phyloP scores from a whole-genome alignment of 2,888 invertebrate species.

The Branchellion lobata region DNA sequence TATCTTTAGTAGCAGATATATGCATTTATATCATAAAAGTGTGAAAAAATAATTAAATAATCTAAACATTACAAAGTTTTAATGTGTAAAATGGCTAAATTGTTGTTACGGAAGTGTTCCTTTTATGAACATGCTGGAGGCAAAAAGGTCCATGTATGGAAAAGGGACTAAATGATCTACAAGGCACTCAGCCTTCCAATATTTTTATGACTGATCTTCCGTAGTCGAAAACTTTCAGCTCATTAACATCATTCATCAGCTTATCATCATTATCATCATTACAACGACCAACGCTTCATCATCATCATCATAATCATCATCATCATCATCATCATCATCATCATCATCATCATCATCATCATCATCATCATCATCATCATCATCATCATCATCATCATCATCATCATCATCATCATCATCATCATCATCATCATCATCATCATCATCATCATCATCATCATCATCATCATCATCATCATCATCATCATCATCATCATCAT shows the following conservation, averaged over 20 bases:
- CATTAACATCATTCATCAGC: background rate
- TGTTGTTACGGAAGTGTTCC: background rate
- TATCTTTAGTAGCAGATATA: too few species aligned
- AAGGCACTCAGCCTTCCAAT: too few species aligned
- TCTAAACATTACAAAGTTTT: too few species aligned
- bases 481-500: constrained; percentile 39
- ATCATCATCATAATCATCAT: background rate
- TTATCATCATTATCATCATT: background rate
- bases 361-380: constrained; percentile 31
- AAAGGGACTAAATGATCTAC: too few species aligned
- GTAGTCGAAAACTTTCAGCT: background rate
- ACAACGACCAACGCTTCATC: background rate
- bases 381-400: constrained; percentile 17
- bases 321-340: constrained; percentile 36
- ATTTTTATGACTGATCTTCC: background rate
- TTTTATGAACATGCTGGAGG: too few species aligned
- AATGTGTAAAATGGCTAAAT: too few species aligned
- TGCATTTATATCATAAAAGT: too few species aligned
- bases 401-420: background rate
- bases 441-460: constrained; percentile 21
- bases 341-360: constrained; percentile 23
- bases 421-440: constrained; percentile 34
- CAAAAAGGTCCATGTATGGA: too few species aligned
- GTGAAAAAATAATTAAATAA: too few species aligned
- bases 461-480: constrained; percentile 29